Percentiles rank a stretch among this genome's conserved stretches.
Conservation (phyloP, 1,140 invertebrate genomes). For the Hermetia illucens region DNA sequence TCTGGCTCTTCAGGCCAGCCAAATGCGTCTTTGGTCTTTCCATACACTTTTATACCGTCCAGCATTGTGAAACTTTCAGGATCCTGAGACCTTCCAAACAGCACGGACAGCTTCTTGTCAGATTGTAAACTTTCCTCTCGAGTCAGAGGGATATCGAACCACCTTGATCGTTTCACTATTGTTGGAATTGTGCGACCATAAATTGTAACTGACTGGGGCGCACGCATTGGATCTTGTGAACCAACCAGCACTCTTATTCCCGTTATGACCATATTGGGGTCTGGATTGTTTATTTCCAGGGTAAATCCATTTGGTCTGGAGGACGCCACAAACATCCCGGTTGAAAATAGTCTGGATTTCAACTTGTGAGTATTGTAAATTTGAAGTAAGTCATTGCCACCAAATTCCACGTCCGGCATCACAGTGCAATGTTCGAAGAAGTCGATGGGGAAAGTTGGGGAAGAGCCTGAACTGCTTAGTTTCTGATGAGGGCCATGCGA, state of each 20-base stretch:
- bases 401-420: conserved; percentile 88
- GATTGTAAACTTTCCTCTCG: conserved; percentile 86
- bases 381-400: conserved; percentile 88
- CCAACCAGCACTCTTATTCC: conserved; percentile 77
- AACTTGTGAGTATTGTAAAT: conserved; percentile 91
- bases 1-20: conserved; percentile 95
- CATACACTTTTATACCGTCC: conserved; percentile 83
- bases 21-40: conserved; percentile 90
- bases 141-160: conserved; percentile 92
- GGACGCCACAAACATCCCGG: conserved; percentile 77
- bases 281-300: conserved; percentile 79
- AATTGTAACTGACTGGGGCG: conserved; percentile 53
- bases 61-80: conserved; percentile 80
- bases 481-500: conserved; percentile 12
- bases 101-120: conserved; percentile 82
- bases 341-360: conserved; percentile 83
- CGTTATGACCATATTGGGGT: conserved; percentile 73
- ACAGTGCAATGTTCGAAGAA: conserved; percentile 91
- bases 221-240: conserved; percentile 69
- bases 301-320: conserved; percentile 79
- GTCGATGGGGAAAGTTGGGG: conserved; percentile 68
- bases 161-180: conserved; percentile 60
- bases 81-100: conserved; percentile 82
- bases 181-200: conserved; percentile 73
- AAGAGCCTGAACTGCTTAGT: conserved; percentile 14